Evolutionary conservation across 2,888 invertebrate species (phyloP), one percentile per base, ranked within the genome.

Genomic region (Teleogryllus oceanicus): DNA sequence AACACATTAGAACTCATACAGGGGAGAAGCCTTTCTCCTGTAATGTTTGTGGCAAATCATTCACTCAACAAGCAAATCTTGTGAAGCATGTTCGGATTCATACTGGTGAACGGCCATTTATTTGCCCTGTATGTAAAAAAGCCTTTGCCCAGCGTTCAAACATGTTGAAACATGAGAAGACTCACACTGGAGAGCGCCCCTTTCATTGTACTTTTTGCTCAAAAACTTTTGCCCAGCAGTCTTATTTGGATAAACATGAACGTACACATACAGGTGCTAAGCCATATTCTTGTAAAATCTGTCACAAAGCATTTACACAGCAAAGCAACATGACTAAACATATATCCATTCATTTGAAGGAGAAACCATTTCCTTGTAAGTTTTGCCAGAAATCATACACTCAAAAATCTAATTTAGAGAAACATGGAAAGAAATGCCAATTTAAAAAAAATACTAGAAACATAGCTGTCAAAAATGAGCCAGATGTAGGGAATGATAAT

Each of bases 1-100:
- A 85, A 78, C 86, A 86, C 79, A 82, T 85, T 37, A 83, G 85
- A 37, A 85, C 85, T 18, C 86, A 85, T 81, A 85, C 85, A 20
- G 86, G 86, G 82, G 84, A 84, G 77, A 83, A 81, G 82, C 84
- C 84, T n/a, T 84, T 83, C 79, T 79, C 80, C 11, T 84, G 84
- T 80, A 76, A 80, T 13, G 78, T 82, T 2, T 84, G 84, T 77
- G 78, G 79, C 37, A 83, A 83, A 77, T 80, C 83, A 16, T 84
- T 83, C 80, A 82, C 83, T 3, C 83, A 84, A 76, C 83, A 84
- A 74, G 83, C 83, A 11, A 84, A 84, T 78, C 80, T 84, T 3
- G 80, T 81, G 18, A 83, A 83, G 77, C 84, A 84, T 79, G 81
- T 82, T 13, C 81, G 83, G 12, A 83, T 84, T 75, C 84, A 84